These are phyloP conservation scores for Drosophila recens DNA, from an alignment of 2,888 invertebrate species.

Conservation along the genomic window DNA sequence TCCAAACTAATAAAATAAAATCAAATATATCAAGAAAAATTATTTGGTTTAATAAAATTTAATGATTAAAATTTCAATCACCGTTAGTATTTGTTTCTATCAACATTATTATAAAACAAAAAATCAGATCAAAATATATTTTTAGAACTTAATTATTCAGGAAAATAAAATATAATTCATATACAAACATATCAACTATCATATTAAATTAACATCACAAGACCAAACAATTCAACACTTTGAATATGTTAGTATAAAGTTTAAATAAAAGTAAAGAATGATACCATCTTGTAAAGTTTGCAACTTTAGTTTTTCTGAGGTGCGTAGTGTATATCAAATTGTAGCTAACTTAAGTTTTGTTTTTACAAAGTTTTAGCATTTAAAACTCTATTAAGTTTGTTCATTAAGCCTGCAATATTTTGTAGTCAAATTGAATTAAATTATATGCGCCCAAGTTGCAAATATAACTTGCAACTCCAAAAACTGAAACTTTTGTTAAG, in stretches of 20 bases:
- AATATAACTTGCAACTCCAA: slow-evolving; percentile 53
- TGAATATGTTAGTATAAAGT: not conserved
- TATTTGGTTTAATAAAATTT: no score
- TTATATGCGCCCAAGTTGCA: slow-evolving; percentile 64
- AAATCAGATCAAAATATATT: not conserved
- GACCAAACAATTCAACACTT: not conserved
- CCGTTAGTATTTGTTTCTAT: no score
- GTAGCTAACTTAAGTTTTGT: slow-evolving; percentile 24
- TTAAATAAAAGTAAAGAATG: not conserved
- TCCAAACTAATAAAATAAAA: no score
- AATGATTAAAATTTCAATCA: no score
- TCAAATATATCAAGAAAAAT: no score
- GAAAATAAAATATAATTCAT: not conserved
- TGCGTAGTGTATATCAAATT: slow-evolving; percentile 19
- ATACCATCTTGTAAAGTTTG: not conserved
- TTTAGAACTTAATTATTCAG: not conserved
- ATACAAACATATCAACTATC: not conserved
- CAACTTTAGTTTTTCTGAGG: not conserved
- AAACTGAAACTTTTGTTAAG: slow-evolving; percentile 55
- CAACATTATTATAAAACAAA: not conserved
- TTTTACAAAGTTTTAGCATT: slow-evolving; percentile 39
- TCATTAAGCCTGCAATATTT: slow-evolving; percentile 66
- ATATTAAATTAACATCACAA: not conserved
- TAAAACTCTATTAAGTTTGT: slow-evolving; percentile 48
- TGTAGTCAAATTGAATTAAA: slow-evolving; percentile 74